Evolutionary conservation across 2,888 invertebrate genomes (phyloP).

Genomic region (Cosmia trapezina): DNA sequence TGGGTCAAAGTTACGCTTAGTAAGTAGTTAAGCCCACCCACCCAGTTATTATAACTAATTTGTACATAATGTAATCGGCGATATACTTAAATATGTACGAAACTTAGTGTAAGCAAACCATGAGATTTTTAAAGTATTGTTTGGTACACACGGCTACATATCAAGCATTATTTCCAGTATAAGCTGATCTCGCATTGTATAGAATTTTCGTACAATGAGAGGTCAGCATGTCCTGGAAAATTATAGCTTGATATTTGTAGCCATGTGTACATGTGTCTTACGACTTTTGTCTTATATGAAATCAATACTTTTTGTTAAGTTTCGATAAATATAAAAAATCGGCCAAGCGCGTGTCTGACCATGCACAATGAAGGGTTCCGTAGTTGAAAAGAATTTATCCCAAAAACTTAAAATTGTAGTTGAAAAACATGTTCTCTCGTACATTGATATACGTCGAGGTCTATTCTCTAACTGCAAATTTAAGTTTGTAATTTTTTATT

Average conservation of each 20-base stretch:
- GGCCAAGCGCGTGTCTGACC: neutral
- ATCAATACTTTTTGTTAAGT: neutral
- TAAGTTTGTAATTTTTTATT: too few relatives aligned
- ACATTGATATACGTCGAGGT: too few relatives aligned
- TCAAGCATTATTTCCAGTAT: too few relatives aligned
- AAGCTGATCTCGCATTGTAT: too few relatives aligned
- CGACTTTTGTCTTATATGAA: neutral
- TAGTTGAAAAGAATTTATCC: too few relatives aligned
- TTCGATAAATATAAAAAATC: neutral
- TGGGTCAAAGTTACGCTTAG: conserved; percentile 40
- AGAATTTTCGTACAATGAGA: too few relatives aligned
- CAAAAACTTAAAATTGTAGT: too few relatives aligned
- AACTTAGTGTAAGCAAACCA: conserved; percentile 47
- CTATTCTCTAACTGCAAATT: too few relatives aligned
- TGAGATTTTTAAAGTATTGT: conserved; percentile 55
- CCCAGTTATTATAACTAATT: conserved; percentile 47
- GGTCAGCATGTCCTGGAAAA: too few relatives aligned
- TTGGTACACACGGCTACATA: neutral
- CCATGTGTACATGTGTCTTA: neutral
- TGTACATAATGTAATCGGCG: conserved; percentile 59
- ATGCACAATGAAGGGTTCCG: neutral
- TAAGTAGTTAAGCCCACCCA: conserved; percentile 36
- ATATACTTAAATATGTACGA: conserved; percentile 53
- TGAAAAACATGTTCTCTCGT: too few relatives aligned
- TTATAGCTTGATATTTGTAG: too few relatives aligned